Evolutionary conservation across 2,797 vertebrate genomes (phyloP), one percentile per base, ranked within the genome.

Genomic region (Argyrosomus regius): DNA sequence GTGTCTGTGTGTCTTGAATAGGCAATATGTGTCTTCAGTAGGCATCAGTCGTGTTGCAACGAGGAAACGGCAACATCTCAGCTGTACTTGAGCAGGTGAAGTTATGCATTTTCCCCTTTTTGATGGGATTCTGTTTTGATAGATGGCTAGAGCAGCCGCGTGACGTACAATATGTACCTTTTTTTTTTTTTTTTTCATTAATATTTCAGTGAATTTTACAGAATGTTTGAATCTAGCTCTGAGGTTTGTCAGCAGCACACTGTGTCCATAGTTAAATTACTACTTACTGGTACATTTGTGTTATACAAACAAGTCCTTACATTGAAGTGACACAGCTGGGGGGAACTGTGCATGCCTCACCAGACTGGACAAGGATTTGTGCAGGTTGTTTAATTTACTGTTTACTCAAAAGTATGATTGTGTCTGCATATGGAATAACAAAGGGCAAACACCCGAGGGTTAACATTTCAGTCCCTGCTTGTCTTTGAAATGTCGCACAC

Each of bases 101-200:
- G 71, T 87, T 86, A 69, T 87, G 79, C 65, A 84, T 88, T 87
- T 87, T 70, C 79, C 78, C 81, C 53, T 79, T 88, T 86, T 87
- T 82, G 66, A 79, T 49, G 77, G 87, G 88, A 90, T 81, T 78
- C 56, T 59, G 77, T 89, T 90, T 86, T 83, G 62, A 75, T 81
- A 78, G 66, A 78, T 35, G 66, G 65, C 74, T 66, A 3, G 39
- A 71, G 62, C 45, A 80, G 61, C 66, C 3, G 7, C 58, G 48
- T 64, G 61, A 76, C 50, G 57, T 46, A 77, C 70, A 60, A 57
- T n/a, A 13, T 60, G 56, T 78, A 67, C 26, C 46, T 81, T 85
- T 80, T 57, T 70, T 45, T 35, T 35, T 35, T 39, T 39, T 31
- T 31, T 6, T 6, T 39, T 9, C 8, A 9, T 35, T 35, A 76